Evolutionary conservation across 2,113 vertebrate species (phyloP).

Genomic region (Silurus asotus): DNA sequence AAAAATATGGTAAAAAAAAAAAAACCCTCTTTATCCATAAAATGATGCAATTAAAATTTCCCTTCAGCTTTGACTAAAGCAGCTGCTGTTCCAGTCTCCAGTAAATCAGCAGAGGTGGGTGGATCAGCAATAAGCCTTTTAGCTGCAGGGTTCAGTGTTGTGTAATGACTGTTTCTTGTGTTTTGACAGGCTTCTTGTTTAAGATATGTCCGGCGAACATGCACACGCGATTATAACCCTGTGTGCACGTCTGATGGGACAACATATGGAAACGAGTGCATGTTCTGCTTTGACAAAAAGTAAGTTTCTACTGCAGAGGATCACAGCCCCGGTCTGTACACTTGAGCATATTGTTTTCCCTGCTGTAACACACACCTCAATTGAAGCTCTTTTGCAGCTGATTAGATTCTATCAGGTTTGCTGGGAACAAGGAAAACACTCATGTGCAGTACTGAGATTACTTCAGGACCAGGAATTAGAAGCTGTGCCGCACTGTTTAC

Average conservation of each 20-base stretch:
- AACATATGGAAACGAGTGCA: slow-evolving; percentile 50
- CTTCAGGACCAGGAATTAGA: no score
- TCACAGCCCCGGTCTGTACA: not conserved
- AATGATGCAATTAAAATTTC: not conserved
- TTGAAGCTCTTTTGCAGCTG: not conserved
- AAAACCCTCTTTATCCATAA: not conserved
- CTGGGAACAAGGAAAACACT: not conserved
- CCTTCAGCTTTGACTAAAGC: slow-evolving; percentile 10
- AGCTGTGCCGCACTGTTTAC: not conserved
- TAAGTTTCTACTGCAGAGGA: slow-evolving; percentile 24
- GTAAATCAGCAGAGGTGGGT: not conserved
- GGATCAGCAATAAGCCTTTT: not conserved
- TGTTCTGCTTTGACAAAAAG: slow-evolving; percentile 34
- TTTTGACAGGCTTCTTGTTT: slow-evolving; percentile 40
- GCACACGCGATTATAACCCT: slow-evolving; percentile 17
- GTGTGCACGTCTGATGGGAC: slow-evolving; percentile 51
- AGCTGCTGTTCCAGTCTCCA: not conserved
- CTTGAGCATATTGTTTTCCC: not conserved
- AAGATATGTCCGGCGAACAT: fast-evolving
- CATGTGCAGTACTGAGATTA: not conserved
- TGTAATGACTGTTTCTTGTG: not conserved
- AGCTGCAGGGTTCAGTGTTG: not conserved
- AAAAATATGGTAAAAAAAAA: not conserved
- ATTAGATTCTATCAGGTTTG: not conserved
- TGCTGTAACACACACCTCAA: not conserved